Conservation (phyloP, 2,888 invertebrate genomes). For the Zootermopsis nevadensis region DNA sequence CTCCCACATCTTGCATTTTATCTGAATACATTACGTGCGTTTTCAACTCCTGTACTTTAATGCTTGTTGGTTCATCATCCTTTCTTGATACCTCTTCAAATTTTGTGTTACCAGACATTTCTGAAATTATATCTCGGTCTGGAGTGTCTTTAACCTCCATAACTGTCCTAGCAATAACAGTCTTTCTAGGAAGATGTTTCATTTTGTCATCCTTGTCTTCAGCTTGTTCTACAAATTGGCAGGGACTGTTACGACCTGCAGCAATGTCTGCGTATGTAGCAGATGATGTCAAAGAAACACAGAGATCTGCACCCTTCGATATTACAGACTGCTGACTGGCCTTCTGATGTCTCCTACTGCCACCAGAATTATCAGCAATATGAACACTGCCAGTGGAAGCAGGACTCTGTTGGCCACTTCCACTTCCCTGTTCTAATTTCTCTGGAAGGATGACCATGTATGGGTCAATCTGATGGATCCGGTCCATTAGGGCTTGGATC, state of each 20-base stretch:
- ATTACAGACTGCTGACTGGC: slow-evolving; percentile 63
- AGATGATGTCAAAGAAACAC: slow-evolving; percentile 27
- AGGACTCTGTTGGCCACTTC: slow-evolving; percentile 10
- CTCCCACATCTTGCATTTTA: slow-evolving; percentile 2
- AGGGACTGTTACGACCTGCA: slow-evolving; percentile 67
- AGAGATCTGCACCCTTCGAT: slow-evolving; percentile 63
- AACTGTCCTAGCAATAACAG: slow-evolving; percentile 26
- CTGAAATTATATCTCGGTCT: neutral
- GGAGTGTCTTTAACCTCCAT: slow-evolving; percentile 17
- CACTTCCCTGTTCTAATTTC: slow-evolving; percentile 32
- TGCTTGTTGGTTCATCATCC: neutral
- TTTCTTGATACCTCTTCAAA: neutral
- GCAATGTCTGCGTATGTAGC: slow-evolving; percentile 76
- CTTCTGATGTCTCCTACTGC: slow-evolving; percentile 45
- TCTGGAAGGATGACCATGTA: slow-evolving; percentile 63
- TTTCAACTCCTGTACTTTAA: slow-evolving; percentile 8
- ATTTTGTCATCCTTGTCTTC: slow-evolving; percentile 36
- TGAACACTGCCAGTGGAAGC: slow-evolving; percentile 33
- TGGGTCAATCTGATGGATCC: slow-evolving; percentile 82
- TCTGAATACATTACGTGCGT: neutral
- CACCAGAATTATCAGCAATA: slow-evolving; percentile 30
- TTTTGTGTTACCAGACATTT: slow-evolving; percentile 19
- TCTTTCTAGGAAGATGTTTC: slow-evolving; percentile 30
- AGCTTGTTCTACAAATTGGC: slow-evolving; percentile 42
- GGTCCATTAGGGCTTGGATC: slow-evolving; percentile 77